A percentile compares a stretch with the other conserved stretches of the same genome.
Evolutionary conservation across 1,140 invertebrate species (phyloP).

Genomic region (Drosophila neocordata): DNA sequence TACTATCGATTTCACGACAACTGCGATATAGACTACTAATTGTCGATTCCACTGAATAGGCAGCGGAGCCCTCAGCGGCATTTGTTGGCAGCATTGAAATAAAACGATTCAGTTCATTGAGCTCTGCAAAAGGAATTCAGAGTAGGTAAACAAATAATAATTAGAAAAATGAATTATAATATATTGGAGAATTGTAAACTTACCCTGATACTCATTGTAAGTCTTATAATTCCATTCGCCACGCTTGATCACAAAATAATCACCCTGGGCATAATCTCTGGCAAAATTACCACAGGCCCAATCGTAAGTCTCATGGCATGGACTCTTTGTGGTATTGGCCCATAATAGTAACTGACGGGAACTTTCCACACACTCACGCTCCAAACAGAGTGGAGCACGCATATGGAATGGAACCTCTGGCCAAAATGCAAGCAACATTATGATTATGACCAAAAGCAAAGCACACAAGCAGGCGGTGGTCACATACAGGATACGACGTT

Average conservation of each 20-base stretch:
- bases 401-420: constrained; percentile 79
- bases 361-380: constrained; percentile 77
- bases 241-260: constrained; percentile 78
- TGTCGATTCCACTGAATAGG: constrained; percentile 73
- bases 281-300: constrained; percentile 81
- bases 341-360: constrained; percentile 76
- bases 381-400: constrained; percentile 73
- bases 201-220: constrained; percentile 82
- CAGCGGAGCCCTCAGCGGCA: constrained; percentile 44
- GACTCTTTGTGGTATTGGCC: constrained; percentile 74
- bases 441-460: constrained; percentile 72
- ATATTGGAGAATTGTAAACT: constrained; percentile 12
- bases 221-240: constrained; percentile 82
- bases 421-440: constrained; percentile 78
- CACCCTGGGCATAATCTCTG: constrained; percentile 64
- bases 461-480: constrained; percentile 76
- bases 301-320: constrained; percentile 79
- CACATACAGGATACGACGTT: constrained; percentile 74
- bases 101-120: constrained; percentile 80
- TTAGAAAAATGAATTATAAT: neutral
- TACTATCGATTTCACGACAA: constrained; percentile 73
- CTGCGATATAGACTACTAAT: constrained; percentile 74
- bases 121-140: constrained; percentile 40
- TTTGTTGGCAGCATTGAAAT: constrained; percentile 79
- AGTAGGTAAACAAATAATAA: neutral